Conservation (phyloP, 2,797 vertebrate species). For the Schizothorax lantsangensis region DNA sequence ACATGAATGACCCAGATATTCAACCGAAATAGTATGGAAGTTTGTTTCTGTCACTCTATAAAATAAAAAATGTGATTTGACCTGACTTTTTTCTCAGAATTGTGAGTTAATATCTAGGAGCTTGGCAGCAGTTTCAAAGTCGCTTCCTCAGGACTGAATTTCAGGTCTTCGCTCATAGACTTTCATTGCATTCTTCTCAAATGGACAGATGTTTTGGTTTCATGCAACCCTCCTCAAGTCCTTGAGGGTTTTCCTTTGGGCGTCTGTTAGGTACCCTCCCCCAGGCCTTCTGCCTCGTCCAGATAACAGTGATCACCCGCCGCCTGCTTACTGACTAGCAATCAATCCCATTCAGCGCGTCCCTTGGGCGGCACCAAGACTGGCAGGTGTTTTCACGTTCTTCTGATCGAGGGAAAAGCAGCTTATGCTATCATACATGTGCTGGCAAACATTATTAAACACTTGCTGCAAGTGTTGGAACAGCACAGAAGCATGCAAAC, state of each 20-base stretch:
- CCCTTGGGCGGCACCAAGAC: background rate
- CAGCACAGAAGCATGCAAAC: background rate
- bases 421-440: background rate
- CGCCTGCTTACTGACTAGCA: background rate
- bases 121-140: background rate
- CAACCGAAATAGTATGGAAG: background rate
- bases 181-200: background rate
- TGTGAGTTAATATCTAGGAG: too few relatives aligned
- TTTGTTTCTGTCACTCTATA: background rate
- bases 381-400: constrained; percentile 11
- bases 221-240: background rate
- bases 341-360: background rate
- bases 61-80: too few relatives aligned
- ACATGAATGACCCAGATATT: too few relatives aligned
- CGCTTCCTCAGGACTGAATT: background rate
- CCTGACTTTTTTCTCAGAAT: too few relatives aligned
- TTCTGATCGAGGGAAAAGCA: background rate
- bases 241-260: background rate
- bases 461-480: background rate
- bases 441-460: constrained; percentile 53
- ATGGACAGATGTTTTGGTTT: background rate
- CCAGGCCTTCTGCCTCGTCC: constrained; percentile 23
- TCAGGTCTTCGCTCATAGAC: background rate
- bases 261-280: background rate
- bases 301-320: constrained; percentile 63